These are phyloP conservation scores for Leptopilina syphax DNA, from an alignment of 2,888 invertebrate genomes.

Conservation along the genomic window DNA sequence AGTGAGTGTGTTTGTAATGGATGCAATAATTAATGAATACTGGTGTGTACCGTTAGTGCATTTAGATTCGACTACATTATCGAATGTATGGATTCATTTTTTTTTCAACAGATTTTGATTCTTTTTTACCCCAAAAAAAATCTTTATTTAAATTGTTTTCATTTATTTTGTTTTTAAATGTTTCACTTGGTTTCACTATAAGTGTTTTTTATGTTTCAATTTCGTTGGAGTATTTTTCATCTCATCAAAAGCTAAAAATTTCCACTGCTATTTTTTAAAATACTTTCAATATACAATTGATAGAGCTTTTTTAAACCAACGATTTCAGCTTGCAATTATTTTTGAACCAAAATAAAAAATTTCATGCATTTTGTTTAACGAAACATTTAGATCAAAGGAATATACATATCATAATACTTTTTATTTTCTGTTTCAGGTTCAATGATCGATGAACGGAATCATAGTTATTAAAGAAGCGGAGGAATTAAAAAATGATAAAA, in stretches of 20 bases:
- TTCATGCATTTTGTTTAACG: no score
- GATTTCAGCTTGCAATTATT: no score
- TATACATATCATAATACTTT: neutral
- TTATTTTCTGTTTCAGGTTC: neutral
- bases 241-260: no score
- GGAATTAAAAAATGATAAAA: slow-evolving; percentile 8
- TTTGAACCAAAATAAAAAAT: no score
- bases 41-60: slow-evolving; percentile 49
- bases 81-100: neutral
- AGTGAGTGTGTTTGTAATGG: neutral
- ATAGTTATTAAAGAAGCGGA: neutral
- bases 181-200: no score
- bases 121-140: neutral
- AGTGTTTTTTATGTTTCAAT: no score
- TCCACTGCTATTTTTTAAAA: no score
- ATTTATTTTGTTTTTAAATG: neutral
- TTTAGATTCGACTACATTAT: slow-evolving; percentile 50
- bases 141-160: no score
- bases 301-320: no score
- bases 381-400: no score
- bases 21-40: slow-evolving; percentile 44
- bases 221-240: no score
- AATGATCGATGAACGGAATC: neutral
- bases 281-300: no score
- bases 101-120: neutral